phyloP scores from a whole-genome alignment of 2,888 invertebrate genomes.

The Platycheirus rosarum region DNA sequence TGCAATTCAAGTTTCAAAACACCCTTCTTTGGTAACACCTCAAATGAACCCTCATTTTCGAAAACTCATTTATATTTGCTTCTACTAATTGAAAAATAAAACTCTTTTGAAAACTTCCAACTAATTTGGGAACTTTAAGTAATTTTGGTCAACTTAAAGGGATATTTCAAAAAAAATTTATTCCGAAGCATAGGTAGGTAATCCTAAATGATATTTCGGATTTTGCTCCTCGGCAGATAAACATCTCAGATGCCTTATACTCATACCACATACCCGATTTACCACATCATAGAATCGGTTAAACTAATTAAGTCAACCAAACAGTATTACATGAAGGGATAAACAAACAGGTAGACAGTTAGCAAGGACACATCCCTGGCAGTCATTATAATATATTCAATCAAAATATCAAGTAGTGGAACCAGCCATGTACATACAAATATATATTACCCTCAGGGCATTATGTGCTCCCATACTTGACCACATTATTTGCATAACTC shows the following conservation, averaged over 20 bases:
- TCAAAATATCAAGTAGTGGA: slow-evolving; percentile 18
- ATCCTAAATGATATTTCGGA: background rate
- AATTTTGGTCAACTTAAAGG: no score
- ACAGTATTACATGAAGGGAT: slow-evolving; percentile 1
- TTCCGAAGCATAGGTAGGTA: no score
- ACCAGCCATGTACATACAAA: background rate
- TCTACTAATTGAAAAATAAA: no score
- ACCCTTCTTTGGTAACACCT: no score
- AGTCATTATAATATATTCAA: slow-evolving; percentile 31
- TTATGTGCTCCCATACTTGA: slow-evolving; percentile 12
- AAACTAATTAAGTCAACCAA: slow-evolving; percentile 12
- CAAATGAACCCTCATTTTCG: no score
- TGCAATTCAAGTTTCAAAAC: no score
- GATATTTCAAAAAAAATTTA: no score
- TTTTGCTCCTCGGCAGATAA: background rate
- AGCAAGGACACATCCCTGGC: background rate
- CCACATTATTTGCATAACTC: slow-evolving; percentile 37
- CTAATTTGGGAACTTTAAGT: no score
- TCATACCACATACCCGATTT: background rate
- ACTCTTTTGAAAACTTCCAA: no score
- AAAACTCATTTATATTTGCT: no score
- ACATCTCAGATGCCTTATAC: background rate
- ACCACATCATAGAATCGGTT: slow-evolving; percentile 15
- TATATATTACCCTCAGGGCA: background rate
- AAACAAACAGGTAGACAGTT: slow-evolving; percentile 1